phyloP scores from a whole-genome alignment of 2,113 vertebrate genomes.

The Steatornis caripensis region DNA sequence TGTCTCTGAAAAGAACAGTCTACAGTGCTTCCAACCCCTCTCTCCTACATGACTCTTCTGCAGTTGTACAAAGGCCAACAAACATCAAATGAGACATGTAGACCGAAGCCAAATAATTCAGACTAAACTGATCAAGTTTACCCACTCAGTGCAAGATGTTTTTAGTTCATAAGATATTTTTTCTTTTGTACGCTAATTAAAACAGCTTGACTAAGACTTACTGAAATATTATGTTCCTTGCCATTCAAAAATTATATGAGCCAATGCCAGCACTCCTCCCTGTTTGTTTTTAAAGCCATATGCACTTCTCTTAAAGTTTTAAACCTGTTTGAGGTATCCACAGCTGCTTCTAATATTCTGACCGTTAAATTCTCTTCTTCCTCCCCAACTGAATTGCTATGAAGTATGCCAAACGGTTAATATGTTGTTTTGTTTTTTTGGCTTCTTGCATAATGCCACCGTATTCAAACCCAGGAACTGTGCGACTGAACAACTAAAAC shows the following conservation, averaged over 20 bases:
- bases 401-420: slow-evolving; percentile 28
- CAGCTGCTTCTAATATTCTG: slow-evolving; percentile 77
- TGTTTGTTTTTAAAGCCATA: slow-evolving; percentile 53
- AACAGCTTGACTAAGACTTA: slow-evolving; percentile 70
- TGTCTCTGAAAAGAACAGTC: slow-evolving; percentile 40
- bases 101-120: slow-evolving; percentile 56
- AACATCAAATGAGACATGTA: slow-evolving; percentile 51
- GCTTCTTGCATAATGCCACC: slow-evolving; percentile 10
- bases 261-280: slow-evolving; percentile 18
- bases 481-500: background rate
- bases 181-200: slow-evolving; percentile 69
- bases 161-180: slow-evolving; percentile 57
- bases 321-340: slow-evolving; percentile 72
- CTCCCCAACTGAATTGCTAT: slow-evolving; percentile 55
- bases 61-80: slow-evolving; percentile 50
- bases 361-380: slow-evolving; percentile 62
- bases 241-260: slow-evolving; percentile 40
- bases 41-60: slow-evolving; percentile 46
- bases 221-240: slow-evolving; percentile 65
- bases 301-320: slow-evolving; percentile 58
- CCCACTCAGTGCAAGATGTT: slow-evolving; percentile 61
- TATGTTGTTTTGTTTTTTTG: slow-evolving; percentile 19
- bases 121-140: slow-evolving; percentile 59
- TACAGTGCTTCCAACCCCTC: slow-evolving; percentile 14
- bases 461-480: slow-evolving; percentile 33